Percentiles rank a stretch among this genome's conserved stretches.
Evolutionary conservation across 2,888 invertebrate species (phyloP).

Genomic region (Ormyrus nitidulus): DNA sequence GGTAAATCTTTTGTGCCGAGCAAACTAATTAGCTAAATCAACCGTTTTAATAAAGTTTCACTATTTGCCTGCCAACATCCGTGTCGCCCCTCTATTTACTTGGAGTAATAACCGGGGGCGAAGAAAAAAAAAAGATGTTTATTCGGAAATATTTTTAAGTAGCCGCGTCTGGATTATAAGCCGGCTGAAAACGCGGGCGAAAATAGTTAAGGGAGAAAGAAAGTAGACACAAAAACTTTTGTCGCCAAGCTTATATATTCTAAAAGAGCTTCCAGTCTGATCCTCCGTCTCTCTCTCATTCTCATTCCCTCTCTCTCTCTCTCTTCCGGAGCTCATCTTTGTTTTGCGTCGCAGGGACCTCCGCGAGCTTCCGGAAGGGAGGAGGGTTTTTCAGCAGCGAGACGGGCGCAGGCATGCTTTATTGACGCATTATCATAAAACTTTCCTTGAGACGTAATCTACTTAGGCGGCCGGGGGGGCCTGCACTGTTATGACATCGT

Average conservation of each 20-base stretch:
- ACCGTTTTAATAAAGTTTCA: no score
- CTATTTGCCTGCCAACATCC: no score
- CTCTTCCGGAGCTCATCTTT: slow-evolving; percentile 51
- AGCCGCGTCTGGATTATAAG: slow-evolving; percentile 43
- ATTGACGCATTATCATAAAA: slow-evolving; percentile 58
- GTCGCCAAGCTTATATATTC: slow-evolving; percentile 50
- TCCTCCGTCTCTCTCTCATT: slow-evolving; percentile 6
- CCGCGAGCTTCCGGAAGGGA: slow-evolving; percentile 14
- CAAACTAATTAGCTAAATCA: no score
- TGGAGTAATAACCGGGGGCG: background rate
- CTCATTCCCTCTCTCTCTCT: background rate
- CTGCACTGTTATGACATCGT: slow-evolving; percentile 37
- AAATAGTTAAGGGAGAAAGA: slow-evolving; percentile 42
- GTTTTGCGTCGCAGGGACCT: slow-evolving; percentile 43
- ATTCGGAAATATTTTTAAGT: slow-evolving; percentile 38
- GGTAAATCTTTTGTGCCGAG: no score
- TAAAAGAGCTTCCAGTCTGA: slow-evolving; percentile 21
- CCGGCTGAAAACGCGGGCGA: slow-evolving; percentile 15
- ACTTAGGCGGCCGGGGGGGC: slow-evolving; percentile 45
- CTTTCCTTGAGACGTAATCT: slow-evolving; percentile 57
- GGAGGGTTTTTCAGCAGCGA: slow-evolving; percentile 35
- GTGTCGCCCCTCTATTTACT: background rate
- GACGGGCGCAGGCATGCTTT: slow-evolving; percentile 41
- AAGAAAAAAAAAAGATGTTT: background rate
- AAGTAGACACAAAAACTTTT: slow-evolving; percentile 52